Base-by-base conservation (phyloP, 2,113 vertebrate genomes). In the Abramis brama region DNA sequence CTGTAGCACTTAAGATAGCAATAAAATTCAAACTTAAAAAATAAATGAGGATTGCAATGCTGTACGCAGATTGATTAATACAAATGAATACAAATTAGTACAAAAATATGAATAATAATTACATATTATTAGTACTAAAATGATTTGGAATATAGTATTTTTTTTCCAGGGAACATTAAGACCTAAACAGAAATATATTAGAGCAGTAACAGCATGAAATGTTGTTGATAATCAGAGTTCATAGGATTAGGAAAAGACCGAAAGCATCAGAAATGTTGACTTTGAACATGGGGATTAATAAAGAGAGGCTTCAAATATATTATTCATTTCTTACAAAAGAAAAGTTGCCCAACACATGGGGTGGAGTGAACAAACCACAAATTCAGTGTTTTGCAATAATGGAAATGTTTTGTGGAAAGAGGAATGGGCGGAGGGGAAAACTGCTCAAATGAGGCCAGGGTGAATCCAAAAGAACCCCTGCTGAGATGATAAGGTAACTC, bases 391-490 rank as follows among this genome's bases (percentile, higher is more conserved):
- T 85, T 85, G 76, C 85, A 87, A 89, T 82, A 85, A 84, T 88
- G 77, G 82, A 82, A 86, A 84, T 85, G 52, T 85, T 45, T 87
- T 70, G 36, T 64, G 70, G 66, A 47, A 84, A 79, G 85, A 83
- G 76, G 77, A 73, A 11, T 83, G 83, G 85, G 86, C 8, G 83
- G 52, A 85, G 83, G 17, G 79, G 19, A 33, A 82, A 85, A 74
- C 12, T 84, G 71, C 79, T 64, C 70, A 52, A 27, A 43, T 82
- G 85, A 79, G 76, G 82, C 30, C 70, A 50, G 71, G 66, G 62
- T 78, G 84, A 87, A 85, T 86, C 70, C 86, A 84, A 45, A 68
- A 83, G 62, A 81, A 59, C 86, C 88, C 88, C 86, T 86, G 84
- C 84, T 82, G 86, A 86, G 86, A 73, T 86, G 84, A 89, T 89